A percentile compares a stretch with the other conserved stretches of the same genome.
Conservation (phyloP, 2,797 vertebrate genomes). For the Spinus pinus region DNA sequence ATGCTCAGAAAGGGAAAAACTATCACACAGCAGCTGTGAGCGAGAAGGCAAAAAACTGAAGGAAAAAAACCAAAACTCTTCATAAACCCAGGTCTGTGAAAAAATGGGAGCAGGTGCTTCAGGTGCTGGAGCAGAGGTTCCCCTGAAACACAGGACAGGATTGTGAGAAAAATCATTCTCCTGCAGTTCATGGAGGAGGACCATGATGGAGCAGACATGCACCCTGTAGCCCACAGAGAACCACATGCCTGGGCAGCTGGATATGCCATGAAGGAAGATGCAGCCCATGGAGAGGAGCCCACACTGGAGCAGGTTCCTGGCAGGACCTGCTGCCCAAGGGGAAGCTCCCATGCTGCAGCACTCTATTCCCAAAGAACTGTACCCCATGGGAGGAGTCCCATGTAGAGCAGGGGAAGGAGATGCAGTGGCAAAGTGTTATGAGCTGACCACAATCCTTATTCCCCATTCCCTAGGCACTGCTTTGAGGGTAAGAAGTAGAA, state of each 20-base stretch:
- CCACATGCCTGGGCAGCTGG: neutral
- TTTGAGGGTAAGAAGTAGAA: neutral
- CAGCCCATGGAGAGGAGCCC: neutral
- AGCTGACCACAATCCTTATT: neutral
- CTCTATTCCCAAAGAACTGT: neutral
- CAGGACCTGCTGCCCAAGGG: neutral
- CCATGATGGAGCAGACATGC: neutral
- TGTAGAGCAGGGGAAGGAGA: neutral
- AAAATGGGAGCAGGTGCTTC: neutral
- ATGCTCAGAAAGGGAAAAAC: neutral
- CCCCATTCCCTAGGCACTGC: neutral
- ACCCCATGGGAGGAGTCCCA: accelerated
- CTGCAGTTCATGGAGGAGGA: neutral
- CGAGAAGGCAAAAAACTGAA: neutral
- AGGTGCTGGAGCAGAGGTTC: accelerated
- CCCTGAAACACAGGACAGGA: neutral
- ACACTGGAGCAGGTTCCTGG: neutral
- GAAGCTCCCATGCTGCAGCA: neutral
- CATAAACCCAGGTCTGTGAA: neutral
- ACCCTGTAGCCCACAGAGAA: neutral
- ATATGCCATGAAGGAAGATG: neutral
- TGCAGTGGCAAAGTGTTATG: neutral
- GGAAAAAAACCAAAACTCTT: neutral
- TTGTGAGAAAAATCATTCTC: neutral
- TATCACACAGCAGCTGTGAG: neutral